Base-by-base conservation (phyloP, 1,140 invertebrate species). In the Apis mellifera region DNA sequence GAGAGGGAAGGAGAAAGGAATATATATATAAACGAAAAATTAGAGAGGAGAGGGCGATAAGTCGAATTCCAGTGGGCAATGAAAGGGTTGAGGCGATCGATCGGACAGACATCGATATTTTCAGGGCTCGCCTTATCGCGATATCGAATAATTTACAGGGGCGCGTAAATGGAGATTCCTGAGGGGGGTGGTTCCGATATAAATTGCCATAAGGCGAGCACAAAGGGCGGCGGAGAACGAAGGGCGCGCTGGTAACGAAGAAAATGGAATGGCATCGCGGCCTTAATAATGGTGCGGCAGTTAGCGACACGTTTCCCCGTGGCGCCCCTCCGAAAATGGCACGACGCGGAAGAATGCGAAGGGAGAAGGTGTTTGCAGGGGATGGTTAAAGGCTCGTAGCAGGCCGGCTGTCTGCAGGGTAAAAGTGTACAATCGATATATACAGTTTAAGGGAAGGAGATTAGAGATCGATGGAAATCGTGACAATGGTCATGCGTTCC, bases 391-490 rank as follows among this genome's bases (percentile, higher is more conserved):
- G 42, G 23, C 54, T 66, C 62, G 21, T 7, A 42, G 32, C 32
- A 42, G 4, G 54, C 57, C 23, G 48, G 57, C 64, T 62, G 55
- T 73, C 75, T n/a, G 54, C 62, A 59, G 50, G 72, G 79, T 83
- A 84, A 81, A 83, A 83, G 84, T 42, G 32, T 75, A 90, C 78
- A 87, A 86, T 90, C 87, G 83, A 87, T 42, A 42, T 42, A 42
- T 86, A 80, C 80, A 84, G 89, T 90, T 90, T 82, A 87, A 42
- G 54, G 60, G 32, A 71, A 65, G 70, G 73, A 87, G 89, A 90
- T 90, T 89, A 87, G 84, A 87, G 82, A 90, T 90, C 86, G 87
- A 90, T 84, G 85, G 71, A 86, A 87, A 73, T 32, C 68, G 23
- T 64, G 69, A 90, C 89, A 89, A 90, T 90, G 73, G 84, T 13